These are phyloP conservation scores for Tillus elongatus DNA, from an alignment of 2,888 invertebrate species.

Conservation along the genomic window DNA sequence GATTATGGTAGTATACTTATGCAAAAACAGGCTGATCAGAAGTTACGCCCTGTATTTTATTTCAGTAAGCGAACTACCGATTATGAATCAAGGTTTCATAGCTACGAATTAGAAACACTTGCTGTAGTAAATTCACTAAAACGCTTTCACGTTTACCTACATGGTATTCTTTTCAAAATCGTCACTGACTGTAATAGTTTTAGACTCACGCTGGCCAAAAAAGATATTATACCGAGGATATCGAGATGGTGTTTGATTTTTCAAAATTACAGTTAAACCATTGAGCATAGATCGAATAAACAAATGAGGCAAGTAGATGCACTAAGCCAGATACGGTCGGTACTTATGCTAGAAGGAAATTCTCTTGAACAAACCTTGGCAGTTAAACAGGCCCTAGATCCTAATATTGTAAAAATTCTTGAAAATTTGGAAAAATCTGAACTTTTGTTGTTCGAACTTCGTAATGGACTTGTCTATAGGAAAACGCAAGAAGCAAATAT, in stretches of 20 bases:
- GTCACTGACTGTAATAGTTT: slow-evolving; percentile 29
- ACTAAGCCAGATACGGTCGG: slow-evolving; percentile 21
- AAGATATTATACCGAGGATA: slow-evolving; percentile 28
- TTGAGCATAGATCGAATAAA: slow-evolving; percentile 18
- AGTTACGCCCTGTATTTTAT: slow-evolving; percentile 29
- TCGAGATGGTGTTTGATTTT: slow-evolving; percentile 25
- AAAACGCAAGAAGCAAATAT: slow-evolving; percentile 14
- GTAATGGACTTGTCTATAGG: slow-evolving; percentile 22
- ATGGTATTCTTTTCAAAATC: slow-evolving; percentile 26
- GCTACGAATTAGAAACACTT: slow-evolving; percentile 30
- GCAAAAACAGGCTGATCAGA: slow-evolving; percentile 18
- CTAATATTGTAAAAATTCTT: slow-evolving; percentile 19
- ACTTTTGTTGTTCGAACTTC: slow-evolving; percentile 17
- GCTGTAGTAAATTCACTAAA: slow-evolving; percentile 25
- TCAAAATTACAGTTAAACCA: slow-evolving; percentile 20
- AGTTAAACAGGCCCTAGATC: slow-evolving; percentile 20
- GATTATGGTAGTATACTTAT: slow-evolving; percentile 27
- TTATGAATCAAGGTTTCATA: slow-evolving; percentile 28
- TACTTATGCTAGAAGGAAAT: slow-evolving; percentile 22
- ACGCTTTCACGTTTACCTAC: slow-evolving; percentile 27
- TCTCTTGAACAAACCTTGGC: slow-evolving; percentile 21
- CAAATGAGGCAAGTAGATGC: slow-evolving; percentile 30
- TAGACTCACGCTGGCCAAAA: slow-evolving; percentile 25
- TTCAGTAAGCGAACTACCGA: slow-evolving; percentile 29
- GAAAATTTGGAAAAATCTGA: slow-evolving; percentile 18